Conservation (phyloP, 2,888 invertebrate species). For the Meganola albula region DNA sequence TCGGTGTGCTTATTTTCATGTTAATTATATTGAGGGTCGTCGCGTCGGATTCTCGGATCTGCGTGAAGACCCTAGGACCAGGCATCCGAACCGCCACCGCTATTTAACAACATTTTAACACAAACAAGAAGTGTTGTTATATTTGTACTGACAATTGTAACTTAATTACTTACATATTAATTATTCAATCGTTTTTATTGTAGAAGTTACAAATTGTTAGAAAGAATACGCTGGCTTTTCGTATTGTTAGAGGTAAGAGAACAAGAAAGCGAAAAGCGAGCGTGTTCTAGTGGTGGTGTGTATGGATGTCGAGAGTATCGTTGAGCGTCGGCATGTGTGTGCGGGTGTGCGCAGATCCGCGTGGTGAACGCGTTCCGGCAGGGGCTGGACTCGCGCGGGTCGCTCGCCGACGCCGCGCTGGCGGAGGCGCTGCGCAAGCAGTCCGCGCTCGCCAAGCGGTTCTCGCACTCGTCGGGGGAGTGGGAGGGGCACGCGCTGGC, state of each 20-base stretch:
- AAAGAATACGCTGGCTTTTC: too few relatives aligned
- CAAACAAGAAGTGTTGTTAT: background rate
- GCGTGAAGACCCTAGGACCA: constrained; percentile 11
- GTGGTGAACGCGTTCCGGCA: constrained; percentile 99
- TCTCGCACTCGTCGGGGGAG: constrained; percentile 93
- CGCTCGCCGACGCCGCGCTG: constrained; percentile 93
- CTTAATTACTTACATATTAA: too few relatives aligned
- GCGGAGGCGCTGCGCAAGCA: constrained; percentile 96
- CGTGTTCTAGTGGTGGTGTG: too few relatives aligned
- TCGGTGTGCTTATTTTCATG: constrained; percentile 71
- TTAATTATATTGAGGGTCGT: constrained; percentile 32
- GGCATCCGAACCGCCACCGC: constrained; percentile 38
- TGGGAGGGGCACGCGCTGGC: constrained; percentile 63
- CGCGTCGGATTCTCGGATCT: constrained; percentile 13
- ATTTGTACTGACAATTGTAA: constrained; percentile 10
- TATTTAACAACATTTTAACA: constrained; percentile 19
- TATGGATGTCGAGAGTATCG: constrained; percentile 11
- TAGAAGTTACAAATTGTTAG: too few relatives aligned
- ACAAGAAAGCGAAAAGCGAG: too few relatives aligned
- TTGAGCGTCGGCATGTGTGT: constrained; percentile 6
- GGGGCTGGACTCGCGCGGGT: constrained; percentile 97
- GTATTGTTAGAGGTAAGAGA: too few relatives aligned
- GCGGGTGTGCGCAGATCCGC: constrained; percentile 90
- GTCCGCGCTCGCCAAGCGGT: constrained; percentile 93
- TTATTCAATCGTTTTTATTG: too few relatives aligned